Conservation (phyloP, 2,113 vertebrate species). For the Elgaria multicarinata region DNA sequence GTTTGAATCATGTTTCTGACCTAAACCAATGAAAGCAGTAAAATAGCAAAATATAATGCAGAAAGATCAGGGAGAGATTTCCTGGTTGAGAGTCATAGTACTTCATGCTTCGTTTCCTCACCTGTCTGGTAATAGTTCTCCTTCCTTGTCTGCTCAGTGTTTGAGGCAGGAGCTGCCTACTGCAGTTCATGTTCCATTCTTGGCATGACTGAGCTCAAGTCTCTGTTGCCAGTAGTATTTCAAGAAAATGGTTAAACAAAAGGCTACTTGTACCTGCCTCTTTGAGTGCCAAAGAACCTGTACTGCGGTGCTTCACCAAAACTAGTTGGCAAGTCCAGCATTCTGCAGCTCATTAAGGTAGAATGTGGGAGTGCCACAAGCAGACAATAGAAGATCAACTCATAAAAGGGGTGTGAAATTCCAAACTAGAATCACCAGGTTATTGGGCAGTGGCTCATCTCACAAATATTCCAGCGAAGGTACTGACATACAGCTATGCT, state of each 20-base stretch:
- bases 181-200: neutral
- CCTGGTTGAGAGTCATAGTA: neutral
- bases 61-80: neutral
- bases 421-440: neutral
- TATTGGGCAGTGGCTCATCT: neutral
- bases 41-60: neutral
- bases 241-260: conserved; percentile 1
- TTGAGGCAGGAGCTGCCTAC: neutral
- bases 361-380: neutral
- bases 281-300: neutral
- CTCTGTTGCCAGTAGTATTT: neutral
- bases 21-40: neutral
- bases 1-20: neutral
- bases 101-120: neutral
- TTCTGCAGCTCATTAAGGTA: neutral
- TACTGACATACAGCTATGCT: neutral
- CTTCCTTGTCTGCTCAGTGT: neutral
- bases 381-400: neutral
- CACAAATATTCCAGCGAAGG: conserved; percentile 16
- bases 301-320: neutral
- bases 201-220: neutral
- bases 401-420: neutral
- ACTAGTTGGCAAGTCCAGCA: neutral
- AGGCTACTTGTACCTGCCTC: neutral
- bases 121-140: neutral